Conservation (phyloP, 2,113 vertebrate genomes). For the Lichenostomus cassidix region DNA sequence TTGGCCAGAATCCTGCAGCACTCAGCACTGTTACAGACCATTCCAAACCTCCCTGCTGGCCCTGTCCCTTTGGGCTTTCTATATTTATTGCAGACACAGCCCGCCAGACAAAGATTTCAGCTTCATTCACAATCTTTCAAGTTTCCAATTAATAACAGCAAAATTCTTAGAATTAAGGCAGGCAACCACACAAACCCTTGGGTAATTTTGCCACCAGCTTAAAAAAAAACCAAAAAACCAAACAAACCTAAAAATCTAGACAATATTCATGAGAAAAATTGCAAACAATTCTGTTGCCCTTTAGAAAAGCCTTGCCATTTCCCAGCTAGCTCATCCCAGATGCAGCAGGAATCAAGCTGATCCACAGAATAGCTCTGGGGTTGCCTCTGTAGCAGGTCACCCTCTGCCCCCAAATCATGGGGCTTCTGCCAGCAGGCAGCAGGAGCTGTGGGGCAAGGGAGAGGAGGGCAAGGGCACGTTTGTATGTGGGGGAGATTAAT, state of each 20-base stretch:
- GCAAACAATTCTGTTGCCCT: neutral
- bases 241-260: neutral
- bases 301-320: neutral
- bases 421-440: neutral
- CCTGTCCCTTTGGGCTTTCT: neutral
- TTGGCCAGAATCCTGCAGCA: neutral
- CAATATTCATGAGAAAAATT: neutral
- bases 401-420: neutral
- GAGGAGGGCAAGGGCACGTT: accelerated
- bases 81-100: neutral
- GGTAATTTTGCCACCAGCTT: neutral
- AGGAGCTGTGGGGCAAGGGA: neutral
- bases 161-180: neutral
- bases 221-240: neutral
- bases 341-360: neutral
- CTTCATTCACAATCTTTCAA: neutral
- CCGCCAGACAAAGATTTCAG: neutral
- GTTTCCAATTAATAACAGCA: neutral
- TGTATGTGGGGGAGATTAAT: neutral
- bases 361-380: neutral
- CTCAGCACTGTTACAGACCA: neutral
- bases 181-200: neutral
- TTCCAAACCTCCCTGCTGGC: neutral
- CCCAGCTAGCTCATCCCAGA: neutral
- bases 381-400: neutral